Evolutionary conservation across 2,113 vertebrate genomes (phyloP), one percentile per base, ranked within the genome.

Genomic region (Chroicocephalus ridibundus): DNA sequence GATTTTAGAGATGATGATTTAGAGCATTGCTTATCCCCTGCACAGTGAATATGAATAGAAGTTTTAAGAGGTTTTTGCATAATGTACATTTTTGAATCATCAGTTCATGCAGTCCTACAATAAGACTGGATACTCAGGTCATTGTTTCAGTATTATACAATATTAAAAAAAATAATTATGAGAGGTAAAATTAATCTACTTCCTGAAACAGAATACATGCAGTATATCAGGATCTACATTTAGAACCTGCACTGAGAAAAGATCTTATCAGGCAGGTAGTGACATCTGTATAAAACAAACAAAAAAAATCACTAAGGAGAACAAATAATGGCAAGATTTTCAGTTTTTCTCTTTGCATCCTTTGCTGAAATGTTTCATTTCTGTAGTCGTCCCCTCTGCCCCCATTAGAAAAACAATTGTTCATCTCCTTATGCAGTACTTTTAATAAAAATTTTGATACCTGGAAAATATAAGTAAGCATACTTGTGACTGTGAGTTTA

Each of bases 321-420:
- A 49, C 11, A 66, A 86, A 21, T 54, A 79, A 49, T 25, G 38
- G 13, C 46, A 86, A 57, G 34, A 18, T 74, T 78, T 74, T 86
- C 6, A 21, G 7, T 44, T 70, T 94, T 77, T 74, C 6, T 61
- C 13, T 91, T 79, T 68, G 3, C 12, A 46, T 15, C 20, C 15
- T 38, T 55, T 1, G 1, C 24, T 64, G 6, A 66, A 77, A 74
- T 57, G 1, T 51, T 90, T 92, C 0, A 27, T 65, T 70, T 89
- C 40, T 91, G 5, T 9, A 3, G 1, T 49, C 17, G 21, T 10
- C 3, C 3, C 10, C 0, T 6, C 2, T 7, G 1, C 6, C 2
- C 27, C 46, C 44, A 22, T 49, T 22, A 40, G 11, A 2, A 34
- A 21, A 65, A 24, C 3, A 17, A 20, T 13, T 32, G 4, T 11